A percentile compares a stretch with the other conserved stretches of the same genome.
phyloP scores from a whole-genome alignment of 2,113 vertebrate genomes.

The Xerus inauris region DNA sequence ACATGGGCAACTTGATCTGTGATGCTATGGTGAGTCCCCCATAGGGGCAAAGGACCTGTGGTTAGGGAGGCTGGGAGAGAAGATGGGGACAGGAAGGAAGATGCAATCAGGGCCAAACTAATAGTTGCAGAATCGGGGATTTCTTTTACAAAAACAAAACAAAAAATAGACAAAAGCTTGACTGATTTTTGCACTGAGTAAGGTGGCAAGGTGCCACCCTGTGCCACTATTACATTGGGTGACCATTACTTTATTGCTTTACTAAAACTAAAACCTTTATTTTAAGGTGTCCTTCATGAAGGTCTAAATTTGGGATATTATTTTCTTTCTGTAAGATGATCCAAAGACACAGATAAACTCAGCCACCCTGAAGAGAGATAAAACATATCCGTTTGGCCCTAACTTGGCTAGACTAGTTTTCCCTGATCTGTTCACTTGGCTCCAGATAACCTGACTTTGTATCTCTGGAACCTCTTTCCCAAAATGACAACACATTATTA shows the following conservation, averaged over 20 bases:
- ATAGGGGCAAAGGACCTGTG: background rate
- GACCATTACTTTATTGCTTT: background rate
- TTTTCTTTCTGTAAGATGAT: constrained; percentile 31
- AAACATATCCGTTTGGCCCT: background rate
- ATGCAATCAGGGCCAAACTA: background rate
- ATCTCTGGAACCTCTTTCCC: background rate
- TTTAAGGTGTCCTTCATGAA: background rate
- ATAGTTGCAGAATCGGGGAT: background rate
- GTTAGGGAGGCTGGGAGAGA: too few species aligned
- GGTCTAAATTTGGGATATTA: background rate
- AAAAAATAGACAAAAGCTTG: background rate
- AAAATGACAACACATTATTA: background rate
- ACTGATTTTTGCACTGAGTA: background rate
- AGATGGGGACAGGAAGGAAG: background rate
- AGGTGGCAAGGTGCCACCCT: background rate
- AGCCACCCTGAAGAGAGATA: background rate
- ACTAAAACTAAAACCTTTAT: background rate
- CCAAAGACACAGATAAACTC: background rate
- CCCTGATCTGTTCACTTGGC: background rate
- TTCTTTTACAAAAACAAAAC: background rate
- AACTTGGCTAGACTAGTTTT: background rate
- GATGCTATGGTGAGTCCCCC: constrained; percentile 91
- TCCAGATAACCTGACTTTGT: background rate
- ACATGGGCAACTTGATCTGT: constrained; percentile 96
- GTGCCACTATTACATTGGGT: too few species aligned